Percentiles rank a stretch among this genome's conserved stretches.
Conservation (phyloP, 2,113 vertebrate species). For the Lepus timidus region DNA sequence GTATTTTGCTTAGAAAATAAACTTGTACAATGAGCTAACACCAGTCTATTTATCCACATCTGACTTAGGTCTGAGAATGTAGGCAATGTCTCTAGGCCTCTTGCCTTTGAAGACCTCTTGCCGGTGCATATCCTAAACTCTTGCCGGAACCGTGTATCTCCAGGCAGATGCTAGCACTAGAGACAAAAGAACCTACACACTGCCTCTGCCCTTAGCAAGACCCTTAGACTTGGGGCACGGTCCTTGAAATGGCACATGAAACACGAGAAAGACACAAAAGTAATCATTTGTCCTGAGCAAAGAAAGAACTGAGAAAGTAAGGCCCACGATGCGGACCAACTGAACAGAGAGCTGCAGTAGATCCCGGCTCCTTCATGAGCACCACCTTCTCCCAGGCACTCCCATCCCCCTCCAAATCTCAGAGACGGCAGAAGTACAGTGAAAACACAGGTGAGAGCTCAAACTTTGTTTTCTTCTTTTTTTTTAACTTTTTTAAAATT, state of each 20-base stretch:
- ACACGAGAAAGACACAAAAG: background rate
- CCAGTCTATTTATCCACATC: background rate
- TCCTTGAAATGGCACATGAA: background rate
- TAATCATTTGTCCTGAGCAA: background rate
- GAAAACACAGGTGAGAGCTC: background rate
- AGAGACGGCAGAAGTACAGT: background rate
- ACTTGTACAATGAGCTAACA: background rate
- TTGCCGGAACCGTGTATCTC: background rate
- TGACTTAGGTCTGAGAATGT: background rate
- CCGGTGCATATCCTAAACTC: background rate
- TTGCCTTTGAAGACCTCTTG: background rate
- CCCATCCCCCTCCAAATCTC: background rate
- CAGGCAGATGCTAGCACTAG: background rate
- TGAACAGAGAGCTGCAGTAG: background rate
- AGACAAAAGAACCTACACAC: background rate
- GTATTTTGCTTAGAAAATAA: background rate
- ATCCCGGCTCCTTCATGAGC: background rate
- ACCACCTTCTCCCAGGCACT: no score
- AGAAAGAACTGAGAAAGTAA: background rate
- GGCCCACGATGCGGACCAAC: background rate
- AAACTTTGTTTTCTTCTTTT: background rate
- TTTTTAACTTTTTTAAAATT: no score
- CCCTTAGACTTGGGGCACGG: background rate
- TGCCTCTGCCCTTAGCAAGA: background rate
- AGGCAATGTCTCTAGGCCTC: background rate